phyloP scores from a whole-genome alignment of 2,888 invertebrate genomes.

The Drosophila affinis region DNA sequence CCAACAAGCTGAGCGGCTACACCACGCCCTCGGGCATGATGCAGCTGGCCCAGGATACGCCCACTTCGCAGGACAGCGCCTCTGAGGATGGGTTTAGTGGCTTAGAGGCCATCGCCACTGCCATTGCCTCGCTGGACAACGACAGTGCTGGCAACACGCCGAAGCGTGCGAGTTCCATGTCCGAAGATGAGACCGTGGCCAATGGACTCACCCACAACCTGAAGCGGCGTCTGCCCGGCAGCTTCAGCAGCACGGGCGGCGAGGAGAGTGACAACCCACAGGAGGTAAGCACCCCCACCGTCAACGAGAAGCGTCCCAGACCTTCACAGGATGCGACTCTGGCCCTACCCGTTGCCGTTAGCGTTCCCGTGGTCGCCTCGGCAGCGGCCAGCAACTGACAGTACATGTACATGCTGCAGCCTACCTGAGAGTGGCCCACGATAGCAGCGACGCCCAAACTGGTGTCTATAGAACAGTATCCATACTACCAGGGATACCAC shows the following conservation, averaged over 20 bases:
- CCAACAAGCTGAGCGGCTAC: constrained; percentile 87
- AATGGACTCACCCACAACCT: constrained; percentile 62
- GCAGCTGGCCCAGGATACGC: constrained; percentile 55
- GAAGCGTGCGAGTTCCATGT: constrained; percentile 76
- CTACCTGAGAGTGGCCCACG: constrained; percentile 74
- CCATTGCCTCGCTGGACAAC: constrained; percentile 80
- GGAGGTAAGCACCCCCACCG: constrained; percentile 38
- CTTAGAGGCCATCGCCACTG: constrained; percentile 73
- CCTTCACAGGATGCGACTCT: constrained; percentile 23
- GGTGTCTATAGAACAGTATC: constrained; percentile 2
- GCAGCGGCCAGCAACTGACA: constrained; percentile 78
- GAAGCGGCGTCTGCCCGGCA: constrained; percentile 76
- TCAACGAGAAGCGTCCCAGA: constrained; percentile 59
- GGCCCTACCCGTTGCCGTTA: constrained; percentile 18
- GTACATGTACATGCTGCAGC: constrained; percentile 75
- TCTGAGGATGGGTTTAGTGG: constrained; percentile 82
- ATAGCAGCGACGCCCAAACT: constrained; percentile 33
- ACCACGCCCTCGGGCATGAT: constrained; percentile 81
- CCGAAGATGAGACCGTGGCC: constrained; percentile 76
- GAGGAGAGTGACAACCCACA: constrained; percentile 78
- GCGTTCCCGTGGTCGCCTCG: constrained; percentile 38
- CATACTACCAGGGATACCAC: constrained; percentile 22
- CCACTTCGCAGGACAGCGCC: constrained; percentile 80
- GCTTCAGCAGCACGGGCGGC: constrained; percentile 79
- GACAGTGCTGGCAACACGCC: constrained; percentile 81